Evolutionary conservation across 2,113 vertebrate genomes (phyloP).

Genomic region (Galbula dea): DNA sequence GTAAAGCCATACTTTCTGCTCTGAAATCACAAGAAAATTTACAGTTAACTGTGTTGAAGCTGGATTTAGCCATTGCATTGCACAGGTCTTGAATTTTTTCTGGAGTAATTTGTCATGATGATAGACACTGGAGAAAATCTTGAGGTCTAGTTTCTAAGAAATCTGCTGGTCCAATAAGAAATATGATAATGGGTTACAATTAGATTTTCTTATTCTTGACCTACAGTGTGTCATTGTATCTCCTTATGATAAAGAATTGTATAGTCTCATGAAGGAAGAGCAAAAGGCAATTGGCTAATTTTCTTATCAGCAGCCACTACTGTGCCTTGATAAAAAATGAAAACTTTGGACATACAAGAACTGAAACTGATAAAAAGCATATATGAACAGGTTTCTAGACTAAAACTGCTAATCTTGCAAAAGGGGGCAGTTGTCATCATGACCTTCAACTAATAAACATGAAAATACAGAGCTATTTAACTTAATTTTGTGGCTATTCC

Average conservation of each 20-base stretch:
- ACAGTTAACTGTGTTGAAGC: neutral
- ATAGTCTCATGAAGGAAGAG: neutral
- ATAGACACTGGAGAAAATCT: neutral
- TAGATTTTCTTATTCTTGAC: conserved; percentile 1
- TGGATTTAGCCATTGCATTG: neutral
- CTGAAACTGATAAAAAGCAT: neutral
- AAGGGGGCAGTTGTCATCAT: conserved; percentile 32
- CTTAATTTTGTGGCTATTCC: conserved; percentile 59
- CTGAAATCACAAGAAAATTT: neutral
- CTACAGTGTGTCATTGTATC: neutral
- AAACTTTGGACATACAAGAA: neutral
- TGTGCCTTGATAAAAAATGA: neutral
- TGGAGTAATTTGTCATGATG: neutral
- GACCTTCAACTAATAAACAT: conserved; percentile 58
- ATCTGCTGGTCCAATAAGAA: neutral
- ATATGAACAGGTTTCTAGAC: neutral
- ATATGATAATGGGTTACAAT: neutral
- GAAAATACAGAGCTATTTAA: conserved; percentile 56
- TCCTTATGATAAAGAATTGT: neutral
- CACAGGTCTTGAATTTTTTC: neutral
- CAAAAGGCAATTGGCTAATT: neutral
- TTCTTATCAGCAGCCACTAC: neutral
- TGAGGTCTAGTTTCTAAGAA: neutral
- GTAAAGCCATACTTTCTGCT: neutral
- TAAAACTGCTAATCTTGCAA: conserved; percentile 20